Conservation (phyloP, 2,888 invertebrate species). For the Rotaria magnacalcarata region DNA sequence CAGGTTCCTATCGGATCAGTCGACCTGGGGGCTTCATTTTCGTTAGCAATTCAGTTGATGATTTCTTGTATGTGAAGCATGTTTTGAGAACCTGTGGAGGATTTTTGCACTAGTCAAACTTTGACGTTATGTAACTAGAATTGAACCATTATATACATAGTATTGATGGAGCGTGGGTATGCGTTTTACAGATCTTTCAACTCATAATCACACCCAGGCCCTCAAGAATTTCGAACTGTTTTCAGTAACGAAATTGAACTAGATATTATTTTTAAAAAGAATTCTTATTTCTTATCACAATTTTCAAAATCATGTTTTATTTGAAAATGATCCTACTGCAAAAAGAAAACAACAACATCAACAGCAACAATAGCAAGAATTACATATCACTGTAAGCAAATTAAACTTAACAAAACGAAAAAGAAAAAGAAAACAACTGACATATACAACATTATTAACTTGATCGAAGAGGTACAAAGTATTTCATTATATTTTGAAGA, state of each 20-base stretch:
- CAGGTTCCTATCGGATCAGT: too few relatives aligned
- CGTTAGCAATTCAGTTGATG: too few relatives aligned
- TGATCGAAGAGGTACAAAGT: not conserved
- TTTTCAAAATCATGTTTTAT: conserved; percentile 28
- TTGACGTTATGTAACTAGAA: too few relatives aligned
- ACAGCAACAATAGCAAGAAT: not conserved
- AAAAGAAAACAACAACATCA: not conserved
- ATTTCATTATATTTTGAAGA: not conserved
- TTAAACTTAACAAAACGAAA: not conserved
- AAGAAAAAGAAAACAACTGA: not conserved
- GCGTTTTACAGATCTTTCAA: too few relatives aligned
- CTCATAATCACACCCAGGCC: too few relatives aligned
- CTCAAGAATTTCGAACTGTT: not conserved
- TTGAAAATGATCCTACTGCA: not conserved
- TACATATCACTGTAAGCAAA: not conserved
- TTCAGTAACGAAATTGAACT: not conserved
- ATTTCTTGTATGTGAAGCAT: too few relatives aligned
- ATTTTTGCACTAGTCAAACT: too few relatives aligned
- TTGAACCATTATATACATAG: too few relatives aligned
- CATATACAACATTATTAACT: not conserved
- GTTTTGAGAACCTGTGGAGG: too few relatives aligned
- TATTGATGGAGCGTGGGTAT: too few relatives aligned
- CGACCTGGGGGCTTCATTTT: too few relatives aligned
- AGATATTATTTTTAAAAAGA: not conserved
- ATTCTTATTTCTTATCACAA: not conserved